These are phyloP conservation scores for Harlomillsia oculata DNA, from an alignment of 1,140 invertebrate genomes.

Conservation along the genomic window DNA sequence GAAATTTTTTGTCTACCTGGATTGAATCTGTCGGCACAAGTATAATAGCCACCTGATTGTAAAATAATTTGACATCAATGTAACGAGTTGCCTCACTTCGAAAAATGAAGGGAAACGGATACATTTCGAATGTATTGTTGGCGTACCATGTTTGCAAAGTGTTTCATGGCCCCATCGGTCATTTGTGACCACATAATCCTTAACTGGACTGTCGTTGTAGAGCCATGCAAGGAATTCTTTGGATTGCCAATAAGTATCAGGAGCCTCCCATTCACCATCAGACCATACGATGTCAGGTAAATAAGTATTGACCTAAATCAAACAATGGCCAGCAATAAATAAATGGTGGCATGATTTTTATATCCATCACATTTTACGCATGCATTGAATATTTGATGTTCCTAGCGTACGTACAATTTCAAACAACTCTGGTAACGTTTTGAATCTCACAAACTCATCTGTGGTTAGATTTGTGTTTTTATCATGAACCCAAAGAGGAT, in stretches of 20 bases:
- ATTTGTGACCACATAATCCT: conserved; percentile 76
- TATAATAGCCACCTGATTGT: conserved; percentile 58
- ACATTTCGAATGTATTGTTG: background rate
- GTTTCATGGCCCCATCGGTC: conserved; percentile 73
- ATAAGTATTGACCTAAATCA: conserved; percentile 51
- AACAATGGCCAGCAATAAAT: conserved; percentile 38
- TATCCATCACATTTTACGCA: conserved; percentile 42
- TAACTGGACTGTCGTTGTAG: conserved; percentile 89
- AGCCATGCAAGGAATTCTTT: conserved; percentile 80
- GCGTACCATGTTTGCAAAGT: conserved; percentile 57
- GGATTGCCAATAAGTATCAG: conserved; percentile 42
- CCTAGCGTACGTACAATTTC: conserved; percentile 34
- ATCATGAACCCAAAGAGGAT: conserved; percentile 45
- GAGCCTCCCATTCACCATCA: conserved; percentile 76
- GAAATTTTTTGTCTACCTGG: no score
- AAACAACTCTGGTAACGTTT: conserved; percentile 37
- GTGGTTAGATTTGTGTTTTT: conserved; percentile 41
- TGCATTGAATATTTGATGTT: background rate
- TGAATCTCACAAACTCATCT: conserved; percentile 38
- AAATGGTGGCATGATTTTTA: conserved; percentile 42
- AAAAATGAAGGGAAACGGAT: no score
- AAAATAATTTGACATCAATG: background rate
- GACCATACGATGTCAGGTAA: conserved; percentile 87
- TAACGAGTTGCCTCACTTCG: no score
- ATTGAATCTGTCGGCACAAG: conserved; percentile 71